A percentile compares a stretch with the other conserved stretches of the same genome.
Conservation (phyloP, 2,797 vertebrate genomes). For the Rhinoraja longicauda region DNA sequence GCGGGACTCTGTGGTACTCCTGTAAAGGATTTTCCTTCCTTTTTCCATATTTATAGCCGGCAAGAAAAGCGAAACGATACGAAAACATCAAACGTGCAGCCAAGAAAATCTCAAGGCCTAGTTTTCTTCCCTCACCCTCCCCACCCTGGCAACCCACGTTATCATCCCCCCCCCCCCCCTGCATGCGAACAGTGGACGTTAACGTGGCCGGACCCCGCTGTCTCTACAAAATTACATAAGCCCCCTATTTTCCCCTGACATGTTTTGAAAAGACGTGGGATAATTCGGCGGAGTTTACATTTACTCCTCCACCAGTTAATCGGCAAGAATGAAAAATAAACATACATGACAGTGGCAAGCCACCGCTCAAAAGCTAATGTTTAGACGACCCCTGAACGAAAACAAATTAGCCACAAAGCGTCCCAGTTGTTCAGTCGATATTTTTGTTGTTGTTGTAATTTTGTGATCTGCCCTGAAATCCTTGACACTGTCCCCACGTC, state of each 20-base stretch:
- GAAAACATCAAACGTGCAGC: not conserved
- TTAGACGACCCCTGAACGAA: not conserved
- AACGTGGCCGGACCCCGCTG: not conserved
- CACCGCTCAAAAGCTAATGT: not conserved
- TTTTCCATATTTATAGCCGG: too few species aligned
- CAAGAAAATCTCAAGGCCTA: not conserved
- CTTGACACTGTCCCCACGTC: not conserved
- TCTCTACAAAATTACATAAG: too few species aligned
- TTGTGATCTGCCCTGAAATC: not conserved
- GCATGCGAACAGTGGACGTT: not conserved
- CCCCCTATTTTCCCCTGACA: not conserved
- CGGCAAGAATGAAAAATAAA: not conserved
- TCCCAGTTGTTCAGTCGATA: not conserved
- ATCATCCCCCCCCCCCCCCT: not conserved
- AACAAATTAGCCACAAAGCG: not conserved
- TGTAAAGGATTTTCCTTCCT: not conserved
- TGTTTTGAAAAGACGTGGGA: not conserved
- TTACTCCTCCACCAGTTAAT: not conserved
- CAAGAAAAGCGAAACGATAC: not conserved
- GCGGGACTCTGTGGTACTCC: too few species aligned
- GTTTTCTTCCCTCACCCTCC: not conserved
- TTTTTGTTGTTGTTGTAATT: too few species aligned
- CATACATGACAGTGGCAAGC: constrained; percentile 21
- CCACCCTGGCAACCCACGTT: not conserved
- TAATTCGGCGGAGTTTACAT: not conserved